Percentiles rank a stretch among this genome's conserved stretches.
Conservation (phyloP, 2,113 vertebrate genomes). For the Corythaeola cristata region DNA sequence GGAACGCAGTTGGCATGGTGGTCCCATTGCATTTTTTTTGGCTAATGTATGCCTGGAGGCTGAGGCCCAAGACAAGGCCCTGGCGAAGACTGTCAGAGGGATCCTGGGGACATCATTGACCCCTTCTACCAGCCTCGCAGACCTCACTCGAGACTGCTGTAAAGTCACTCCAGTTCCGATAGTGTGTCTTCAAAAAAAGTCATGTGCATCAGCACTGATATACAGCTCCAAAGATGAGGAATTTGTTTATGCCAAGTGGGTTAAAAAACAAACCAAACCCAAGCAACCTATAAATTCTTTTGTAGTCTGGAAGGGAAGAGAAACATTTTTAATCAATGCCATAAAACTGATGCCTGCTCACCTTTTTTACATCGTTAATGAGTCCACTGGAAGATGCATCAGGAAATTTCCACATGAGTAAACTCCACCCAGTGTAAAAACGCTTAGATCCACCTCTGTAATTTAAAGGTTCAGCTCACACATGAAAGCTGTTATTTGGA, state of each 20-base stretch:
- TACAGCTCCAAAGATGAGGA: not conserved
- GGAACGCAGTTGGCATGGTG: not conserved
- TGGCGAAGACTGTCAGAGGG: not conserved
- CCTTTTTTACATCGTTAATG: not conserved
- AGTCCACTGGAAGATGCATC: not conserved
- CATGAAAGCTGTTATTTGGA: constrained; percentile 6
- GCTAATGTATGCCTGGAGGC: not conserved
- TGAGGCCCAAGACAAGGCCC: not conserved
- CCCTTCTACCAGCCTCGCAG: not conserved
- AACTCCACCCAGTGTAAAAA: not conserved
- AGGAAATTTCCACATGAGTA: constrained; percentile 46
- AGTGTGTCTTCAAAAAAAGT: not conserved
- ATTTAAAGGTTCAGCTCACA: constrained; percentile 36
- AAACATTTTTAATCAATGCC: constrained; percentile 5
- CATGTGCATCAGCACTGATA: not conserved
- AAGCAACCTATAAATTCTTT: not conserved
- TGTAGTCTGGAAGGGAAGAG: not conserved
- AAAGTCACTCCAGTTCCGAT: not conserved
- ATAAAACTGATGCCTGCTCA: not conserved
- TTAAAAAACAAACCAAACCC: not conserved
- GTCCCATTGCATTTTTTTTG: not conserved
- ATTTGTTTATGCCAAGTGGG: not conserved
- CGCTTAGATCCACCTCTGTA: not conserved
- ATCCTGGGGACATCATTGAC: not conserved
- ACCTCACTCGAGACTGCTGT: not conserved